Conservation (phyloP, 53 echinoderm and acorn worm genomes). For the Paracentrotus lividus region DNA sequence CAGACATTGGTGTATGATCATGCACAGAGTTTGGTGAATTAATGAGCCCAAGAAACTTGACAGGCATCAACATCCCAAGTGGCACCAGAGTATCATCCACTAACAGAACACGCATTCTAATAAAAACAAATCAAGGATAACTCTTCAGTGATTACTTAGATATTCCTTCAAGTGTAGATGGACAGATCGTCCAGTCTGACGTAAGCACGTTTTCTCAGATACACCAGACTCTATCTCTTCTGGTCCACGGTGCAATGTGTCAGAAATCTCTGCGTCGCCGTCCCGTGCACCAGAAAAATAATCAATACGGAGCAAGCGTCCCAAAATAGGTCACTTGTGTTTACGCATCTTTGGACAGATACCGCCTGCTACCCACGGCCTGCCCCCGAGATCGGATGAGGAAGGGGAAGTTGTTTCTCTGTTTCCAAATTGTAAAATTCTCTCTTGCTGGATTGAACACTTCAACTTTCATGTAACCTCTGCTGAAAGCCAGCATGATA, state of each 20-base stretch:
- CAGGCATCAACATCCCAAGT: constrained; percentile 11
- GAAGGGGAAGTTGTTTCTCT: background rate
- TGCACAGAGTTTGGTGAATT: background rate
- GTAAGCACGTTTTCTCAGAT: constrained; percentile 14
- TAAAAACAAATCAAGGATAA: background rate
- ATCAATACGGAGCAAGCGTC: constrained; percentile 15
- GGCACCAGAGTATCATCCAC: background rate
- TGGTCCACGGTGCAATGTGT: constrained; percentile 38
- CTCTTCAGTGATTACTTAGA: background rate
- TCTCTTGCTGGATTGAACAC: background rate
- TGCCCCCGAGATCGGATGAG: no score
- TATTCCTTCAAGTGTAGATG: background rate
- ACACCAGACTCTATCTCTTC: constrained; percentile 54
- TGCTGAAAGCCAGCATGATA: no score
- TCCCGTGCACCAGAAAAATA: constrained; percentile 28
- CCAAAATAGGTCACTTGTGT: constrained; percentile 46
- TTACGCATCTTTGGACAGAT: constrained; percentile 48
- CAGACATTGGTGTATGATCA: background rate
- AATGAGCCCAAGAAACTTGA: background rate
- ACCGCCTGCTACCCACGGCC: background rate
- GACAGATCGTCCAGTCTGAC: background rate
- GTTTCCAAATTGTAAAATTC: background rate
- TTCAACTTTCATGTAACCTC: background rate
- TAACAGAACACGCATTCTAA: background rate
- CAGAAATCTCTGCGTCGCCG: constrained; percentile 20